These are phyloP conservation scores for Microctenopoma lineatum DNA, from an alignment of 2,797 vertebrate genomes.

Conservation along the genomic window DNA sequence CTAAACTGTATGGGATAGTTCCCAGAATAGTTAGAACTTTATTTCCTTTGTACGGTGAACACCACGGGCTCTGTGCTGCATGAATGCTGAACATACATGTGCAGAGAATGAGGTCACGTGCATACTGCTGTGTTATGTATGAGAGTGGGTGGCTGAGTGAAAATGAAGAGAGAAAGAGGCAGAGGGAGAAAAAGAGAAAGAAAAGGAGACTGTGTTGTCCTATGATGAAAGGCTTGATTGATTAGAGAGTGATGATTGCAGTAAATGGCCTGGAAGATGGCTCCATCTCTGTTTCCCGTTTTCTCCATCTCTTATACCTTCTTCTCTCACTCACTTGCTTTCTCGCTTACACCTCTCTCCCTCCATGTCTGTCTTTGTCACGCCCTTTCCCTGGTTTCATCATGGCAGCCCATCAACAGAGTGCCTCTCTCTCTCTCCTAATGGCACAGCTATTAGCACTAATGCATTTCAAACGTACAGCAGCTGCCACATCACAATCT, in stretches of 20 bases:
- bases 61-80: background rate
- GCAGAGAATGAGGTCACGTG: slow-evolving; percentile 45
- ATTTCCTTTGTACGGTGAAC: background rate
- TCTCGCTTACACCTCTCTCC: slow-evolving; percentile 70
- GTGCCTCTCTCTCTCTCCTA: slow-evolving; percentile 82
- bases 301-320: slow-evolving; percentile 81
- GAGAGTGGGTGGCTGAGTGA: slow-evolving; percentile 62
- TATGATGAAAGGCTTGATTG: slow-evolving; percentile 89
- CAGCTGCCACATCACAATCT: slow-evolving; percentile 88
- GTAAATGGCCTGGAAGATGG: slow-evolving; percentile 88
- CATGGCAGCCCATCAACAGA: slow-evolving; percentile 89
- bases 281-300: slow-evolving; percentile 79
- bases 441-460: slow-evolving; percentile 92
- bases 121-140: slow-evolving; percentile 55
- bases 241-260: slow-evolving; percentile 88
- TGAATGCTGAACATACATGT: slow-evolving; percentile 30
- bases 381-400: slow-evolving; percentile 70
- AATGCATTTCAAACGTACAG: slow-evolving; percentile 92
- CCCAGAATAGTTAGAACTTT: background rate
- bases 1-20: background rate
- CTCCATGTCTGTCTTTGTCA: slow-evolving; percentile 32
- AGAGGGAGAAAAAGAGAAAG: slow-evolving; percentile 43
- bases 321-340: slow-evolving; percentile 74
- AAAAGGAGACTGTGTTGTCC: slow-evolving; percentile 75
- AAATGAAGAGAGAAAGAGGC: slow-evolving; percentile 55